Evolutionary conservation across 2,888 invertebrate species (phyloP).

Genomic region (Drosophila atripex): DNA sequence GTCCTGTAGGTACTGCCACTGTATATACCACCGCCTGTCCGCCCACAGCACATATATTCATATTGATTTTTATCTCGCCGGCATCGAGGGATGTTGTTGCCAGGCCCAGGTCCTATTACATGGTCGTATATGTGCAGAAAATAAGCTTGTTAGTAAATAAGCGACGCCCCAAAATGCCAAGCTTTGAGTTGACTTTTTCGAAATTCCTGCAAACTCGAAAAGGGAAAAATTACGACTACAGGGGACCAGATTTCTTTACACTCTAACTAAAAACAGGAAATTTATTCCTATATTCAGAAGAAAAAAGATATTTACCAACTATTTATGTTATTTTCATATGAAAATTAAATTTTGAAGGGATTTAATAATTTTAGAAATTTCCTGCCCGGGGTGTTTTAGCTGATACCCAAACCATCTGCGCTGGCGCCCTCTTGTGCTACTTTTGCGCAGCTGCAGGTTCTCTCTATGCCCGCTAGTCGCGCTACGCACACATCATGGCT

Average conservation of each 20-base stretch:
- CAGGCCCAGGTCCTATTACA: conserved; percentile 45
- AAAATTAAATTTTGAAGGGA: neutral
- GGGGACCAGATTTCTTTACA: neutral
- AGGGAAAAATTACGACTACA: conserved; percentile 13
- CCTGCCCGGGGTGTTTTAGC: conserved; percentile 28
- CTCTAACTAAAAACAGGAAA: neutral
- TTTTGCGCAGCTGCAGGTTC: conserved; percentile 12
- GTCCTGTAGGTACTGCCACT: conserved; percentile 16
- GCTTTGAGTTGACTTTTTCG: conserved; percentile 67
- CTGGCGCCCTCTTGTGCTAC: conserved; percentile 54
- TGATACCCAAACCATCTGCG: conserved; percentile 53
- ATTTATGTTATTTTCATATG: neutral
- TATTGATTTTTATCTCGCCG: conserved; percentile 78
- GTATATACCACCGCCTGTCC: conserved; percentile 29
- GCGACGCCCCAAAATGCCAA: conserved; percentile 66
- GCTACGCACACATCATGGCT: conserved; percentile 43
- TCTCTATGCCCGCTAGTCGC: conserved; percentile 35
- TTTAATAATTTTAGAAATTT: conserved; percentile 20
- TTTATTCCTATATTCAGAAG: neutral
- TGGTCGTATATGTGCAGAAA: conserved; percentile 34
- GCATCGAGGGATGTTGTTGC: conserved; percentile 68
- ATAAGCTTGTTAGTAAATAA: conserved; percentile 62
- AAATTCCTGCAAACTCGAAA: conserved; percentile 33
- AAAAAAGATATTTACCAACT: neutral
- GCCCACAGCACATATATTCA: conserved; percentile 36